phyloP scores from a whole-genome alignment of 1,140 invertebrate genomes.

The Drosophila dunni region DNA sequence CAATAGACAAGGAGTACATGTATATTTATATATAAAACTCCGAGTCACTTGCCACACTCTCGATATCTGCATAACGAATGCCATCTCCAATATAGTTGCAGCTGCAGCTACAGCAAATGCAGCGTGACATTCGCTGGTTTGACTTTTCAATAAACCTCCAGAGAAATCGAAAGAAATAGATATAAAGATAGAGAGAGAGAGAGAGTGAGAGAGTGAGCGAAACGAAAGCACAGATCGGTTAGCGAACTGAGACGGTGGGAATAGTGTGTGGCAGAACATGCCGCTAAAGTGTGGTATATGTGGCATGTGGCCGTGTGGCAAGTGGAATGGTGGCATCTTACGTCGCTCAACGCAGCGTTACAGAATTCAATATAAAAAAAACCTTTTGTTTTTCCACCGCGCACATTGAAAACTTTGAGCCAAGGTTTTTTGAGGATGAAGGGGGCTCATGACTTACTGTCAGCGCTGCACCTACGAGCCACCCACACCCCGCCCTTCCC shows the following conservation, averaged over 20 bases:
- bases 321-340: slow-evolving; percentile 19
- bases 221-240: not conserved
- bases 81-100: not conserved
- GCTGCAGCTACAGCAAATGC: slow-evolving; percentile 56
- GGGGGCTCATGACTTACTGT: slow-evolving; percentile 66
- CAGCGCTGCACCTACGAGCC: slow-evolving; percentile 1
- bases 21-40: no score
- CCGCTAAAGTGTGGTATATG: slow-evolving; percentile 51
- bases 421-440: slow-evolving; percentile 66
- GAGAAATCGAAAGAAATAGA: not conserved
- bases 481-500: not conserved
- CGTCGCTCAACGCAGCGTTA: slow-evolving; percentile 56
- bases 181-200: not conserved
- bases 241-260: not conserved
- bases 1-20: no score
- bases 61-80: no score
- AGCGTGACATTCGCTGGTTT: slow-evolving; percentile 74
- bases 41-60: no score
- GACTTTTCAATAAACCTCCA: slow-evolving; percentile 56
- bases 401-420: slow-evolving; percentile 78
- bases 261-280: slow-evolving; percentile 8
- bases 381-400: slow-evolving; percentile 74
- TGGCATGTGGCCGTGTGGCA: slow-evolving; percentile 19
- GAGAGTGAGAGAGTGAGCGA: not conserved
- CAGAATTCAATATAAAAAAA: slow-evolving; percentile 81